Percentiles rank a stretch among this genome's conserved stretches.
Evolutionary conservation across 2,888 invertebrate species (phyloP).

Genomic region (Cerceris ruficornis): DNA sequence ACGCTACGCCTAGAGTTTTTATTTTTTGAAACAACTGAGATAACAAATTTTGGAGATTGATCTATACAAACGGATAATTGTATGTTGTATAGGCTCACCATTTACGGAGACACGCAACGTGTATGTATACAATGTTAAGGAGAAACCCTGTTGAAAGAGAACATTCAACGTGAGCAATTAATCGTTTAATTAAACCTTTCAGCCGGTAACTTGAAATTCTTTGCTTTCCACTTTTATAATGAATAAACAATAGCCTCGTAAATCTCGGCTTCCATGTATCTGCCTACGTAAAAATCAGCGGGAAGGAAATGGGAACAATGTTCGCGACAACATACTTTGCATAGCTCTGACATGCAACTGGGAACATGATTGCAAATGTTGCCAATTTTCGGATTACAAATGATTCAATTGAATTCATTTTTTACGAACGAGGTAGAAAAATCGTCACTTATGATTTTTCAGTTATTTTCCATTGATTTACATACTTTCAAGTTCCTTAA

Average conservation of each 20-base stretch:
- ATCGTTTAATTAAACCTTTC: neutral
- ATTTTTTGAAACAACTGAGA: too few relatives aligned
- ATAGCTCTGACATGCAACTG: conserved; percentile 21
- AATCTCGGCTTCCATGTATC: conserved; percentile 36
- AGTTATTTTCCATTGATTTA: too few relatives aligned
- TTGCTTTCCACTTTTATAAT: conserved; percentile 36
- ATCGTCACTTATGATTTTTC: too few relatives aligned
- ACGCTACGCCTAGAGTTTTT: too few relatives aligned
- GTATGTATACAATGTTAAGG: neutral
- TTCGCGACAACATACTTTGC: conserved; percentile 35
- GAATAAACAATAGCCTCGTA: conserved; percentile 51
- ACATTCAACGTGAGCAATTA: neutral
- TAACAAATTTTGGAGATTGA: too few relatives aligned
- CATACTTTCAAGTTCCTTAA: too few relatives aligned
- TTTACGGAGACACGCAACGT: neutral
- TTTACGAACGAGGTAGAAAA: too few relatives aligned
- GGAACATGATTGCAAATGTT: neutral
- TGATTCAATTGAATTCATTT: neutral
- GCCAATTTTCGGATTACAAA: neutral
- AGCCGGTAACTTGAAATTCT: conserved; percentile 23
- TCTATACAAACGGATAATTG: too few relatives aligned
- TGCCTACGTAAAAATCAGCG: conserved; percentile 46
- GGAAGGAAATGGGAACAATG: conserved; percentile 47
- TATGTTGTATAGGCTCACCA: too few relatives aligned
- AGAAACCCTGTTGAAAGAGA: neutral